phyloP scores from a whole-genome alignment of 2,888 invertebrate genomes.

The Plebejus melissa region DNA sequence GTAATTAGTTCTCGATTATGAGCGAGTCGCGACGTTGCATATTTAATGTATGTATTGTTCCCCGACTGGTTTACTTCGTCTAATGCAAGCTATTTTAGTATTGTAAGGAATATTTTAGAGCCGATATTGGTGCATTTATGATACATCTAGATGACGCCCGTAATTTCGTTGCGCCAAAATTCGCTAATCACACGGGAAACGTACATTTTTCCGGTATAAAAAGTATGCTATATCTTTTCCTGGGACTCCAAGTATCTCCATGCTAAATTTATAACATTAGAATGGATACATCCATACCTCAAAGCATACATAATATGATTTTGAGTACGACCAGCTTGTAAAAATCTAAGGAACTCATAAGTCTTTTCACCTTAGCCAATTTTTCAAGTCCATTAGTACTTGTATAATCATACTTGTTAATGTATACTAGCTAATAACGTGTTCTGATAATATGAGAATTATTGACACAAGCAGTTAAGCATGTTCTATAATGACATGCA shows the following conservation, averaged over 20 bases:
- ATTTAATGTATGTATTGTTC: constrained; percentile 51
- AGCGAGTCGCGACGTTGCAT: constrained; percentile 51
- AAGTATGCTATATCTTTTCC: no score
- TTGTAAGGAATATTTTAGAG: constrained; percentile 11
- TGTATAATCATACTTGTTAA: background rate
- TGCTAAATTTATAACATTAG: no score
- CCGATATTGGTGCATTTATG: background rate
- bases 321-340: no score
- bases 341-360: background rate
- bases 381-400: background rate
- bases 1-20: constrained; percentile 53
- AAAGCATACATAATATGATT: no score
- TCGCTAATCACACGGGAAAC: no score
- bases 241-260: no score
- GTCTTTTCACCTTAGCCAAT: background rate
- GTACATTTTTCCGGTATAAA: no score
- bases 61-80: constrained; percentile 15
- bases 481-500: constrained; percentile 12
- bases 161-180: no score
- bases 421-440: background rate
- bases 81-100: constrained; percentile 22
- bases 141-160: background rate
- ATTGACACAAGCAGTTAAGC: background rate
- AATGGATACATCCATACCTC: no score
- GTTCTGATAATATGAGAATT: constrained; percentile 1